Evolutionary conservation across 1,140 invertebrate species (phyloP), one percentile per base, ranked within the genome.

Genomic region (Centruroides vittatus): DNA sequence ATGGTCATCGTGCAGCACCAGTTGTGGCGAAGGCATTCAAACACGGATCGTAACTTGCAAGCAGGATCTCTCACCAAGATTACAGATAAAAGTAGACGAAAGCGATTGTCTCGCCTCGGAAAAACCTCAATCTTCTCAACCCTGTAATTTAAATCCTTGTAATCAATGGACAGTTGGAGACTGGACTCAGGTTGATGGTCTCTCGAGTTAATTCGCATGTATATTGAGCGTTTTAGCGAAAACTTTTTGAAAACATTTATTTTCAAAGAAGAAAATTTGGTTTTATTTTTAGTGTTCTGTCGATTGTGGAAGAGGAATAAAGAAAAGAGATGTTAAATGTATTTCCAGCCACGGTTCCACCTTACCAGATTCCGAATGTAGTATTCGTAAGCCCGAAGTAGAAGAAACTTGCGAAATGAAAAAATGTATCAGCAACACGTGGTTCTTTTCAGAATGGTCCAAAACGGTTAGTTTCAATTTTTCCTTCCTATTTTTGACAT

Each of bases 11-110:
- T 86, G 85, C 69, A 85, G 82, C 49, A 79, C 80, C 12, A 80
- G 79, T 48, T 87, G 85, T 72, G 85, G 84, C 9, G 75, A 78
- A 63, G 85, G 84, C 64, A 75, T 76, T n/a, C 76, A 79, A 66
- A 79, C 75, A 0, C 72, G 82, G 57, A 72, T 75, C 54, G 65
- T 79, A 54, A 70, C 74, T 59, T 81, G 79, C 62, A 72, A 79
- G 54, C 75, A 78, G 57, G 73, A 79, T 59, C 67, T 79, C 47
- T 76, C 74, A 3, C 73, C 75, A 7, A 76, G 74, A 4, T 69
- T 79, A 59, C 76, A 75, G 9, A 78, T 80, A 65, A 75, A 78
- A 36, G 78, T 82, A 34, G 58, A 66, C 23, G 68, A 70, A 9
- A 64, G 61, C 5, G 60, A 62, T 35, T 72, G 70, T 60, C 61